Percentiles rank a stretch among this genome's conserved stretches.
phyloP scores from a whole-genome alignment of 1,140 invertebrate genomes.

The Zaprionus kolodkinae region DNA sequence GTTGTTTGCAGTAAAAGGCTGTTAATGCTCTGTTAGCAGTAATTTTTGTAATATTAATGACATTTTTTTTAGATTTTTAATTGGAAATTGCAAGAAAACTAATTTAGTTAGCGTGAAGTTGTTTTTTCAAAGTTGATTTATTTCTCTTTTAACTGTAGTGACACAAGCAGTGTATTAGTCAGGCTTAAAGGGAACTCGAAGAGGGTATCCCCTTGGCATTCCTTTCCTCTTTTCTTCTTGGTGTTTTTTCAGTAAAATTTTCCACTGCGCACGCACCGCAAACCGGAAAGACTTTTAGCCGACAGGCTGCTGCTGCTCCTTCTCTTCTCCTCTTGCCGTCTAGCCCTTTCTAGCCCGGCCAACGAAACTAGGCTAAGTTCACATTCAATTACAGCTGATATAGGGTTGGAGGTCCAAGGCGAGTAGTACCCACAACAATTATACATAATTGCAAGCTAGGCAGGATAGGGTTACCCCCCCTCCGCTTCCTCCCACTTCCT shows the following conservation, averaged over 20 bases:
- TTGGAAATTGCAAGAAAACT: too few relatives aligned
- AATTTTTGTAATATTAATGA: too few relatives aligned
- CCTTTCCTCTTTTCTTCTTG: not conserved
- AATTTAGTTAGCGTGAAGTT: too few relatives aligned
- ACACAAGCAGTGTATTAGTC: too few relatives aligned
- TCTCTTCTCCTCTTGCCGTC: not conserved
- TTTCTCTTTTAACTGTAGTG: too few relatives aligned
- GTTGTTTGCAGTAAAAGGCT: too few relatives aligned
- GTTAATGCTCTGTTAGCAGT: too few relatives aligned
- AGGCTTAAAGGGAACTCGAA: too few relatives aligned
- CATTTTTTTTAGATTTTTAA: too few relatives aligned
- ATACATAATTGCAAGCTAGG: not conserved
- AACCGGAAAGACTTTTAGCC: constrained; percentile 33
- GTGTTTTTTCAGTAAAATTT: constrained; percentile 12
- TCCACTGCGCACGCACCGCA: constrained; percentile 47
- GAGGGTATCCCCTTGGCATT: not conserved
- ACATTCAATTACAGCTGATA: constrained; percentile 10
- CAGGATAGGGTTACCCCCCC: not conserved
- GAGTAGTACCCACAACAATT: constrained; percentile 3
- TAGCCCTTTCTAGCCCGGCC: not conserved
- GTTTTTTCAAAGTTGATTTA: too few relatives aligned
- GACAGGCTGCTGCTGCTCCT: constrained; percentile 10
- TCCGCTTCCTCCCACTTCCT: not conserved
- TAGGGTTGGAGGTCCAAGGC: not conserved
- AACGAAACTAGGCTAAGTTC: constrained; percentile 35